A percentile compares a stretch with the other conserved stretches of the same genome.
Evolutionary conservation across 2,888 invertebrate species (phyloP).

Genomic region (Mesorhabditis sp.): DNA sequence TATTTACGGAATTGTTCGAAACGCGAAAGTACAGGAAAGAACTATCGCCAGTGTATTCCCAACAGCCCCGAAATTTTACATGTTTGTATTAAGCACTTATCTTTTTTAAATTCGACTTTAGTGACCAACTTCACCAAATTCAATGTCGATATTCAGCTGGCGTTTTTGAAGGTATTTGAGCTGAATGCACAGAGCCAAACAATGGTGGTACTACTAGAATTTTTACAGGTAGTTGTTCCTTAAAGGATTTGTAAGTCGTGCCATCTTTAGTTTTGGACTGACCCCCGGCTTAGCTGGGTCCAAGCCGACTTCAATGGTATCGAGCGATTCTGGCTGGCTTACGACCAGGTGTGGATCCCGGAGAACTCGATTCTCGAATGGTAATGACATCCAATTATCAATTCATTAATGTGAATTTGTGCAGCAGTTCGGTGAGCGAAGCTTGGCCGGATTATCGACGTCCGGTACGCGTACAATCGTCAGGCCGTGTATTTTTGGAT

Average conservation of each 20-base stretch:
- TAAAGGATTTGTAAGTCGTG: background rate
- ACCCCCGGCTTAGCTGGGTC: background rate
- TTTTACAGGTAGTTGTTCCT: background rate
- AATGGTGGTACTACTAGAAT: background rate
- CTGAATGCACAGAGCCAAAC: background rate
- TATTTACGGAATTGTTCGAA: background rate
- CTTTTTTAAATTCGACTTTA: too few species aligned
- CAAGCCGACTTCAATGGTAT: background rate
- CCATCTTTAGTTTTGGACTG: background rate
- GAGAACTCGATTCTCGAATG: background rate
- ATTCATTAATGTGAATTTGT: too few species aligned
- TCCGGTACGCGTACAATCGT: background rate
- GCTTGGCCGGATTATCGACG: slow-evolving; percentile 5
- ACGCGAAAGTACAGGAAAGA: background rate
- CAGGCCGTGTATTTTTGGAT: background rate
- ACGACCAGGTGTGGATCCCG: background rate
- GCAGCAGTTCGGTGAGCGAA: background rate
- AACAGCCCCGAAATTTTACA: background rate
- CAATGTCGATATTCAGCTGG: background rate
- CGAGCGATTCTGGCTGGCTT: background rate
- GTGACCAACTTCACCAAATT: too few species aligned
- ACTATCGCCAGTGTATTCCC: background rate
- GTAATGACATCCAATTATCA: background rate
- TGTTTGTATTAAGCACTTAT: background rate
- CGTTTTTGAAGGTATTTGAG: background rate